Percentiles rank a stretch among this genome's conserved stretches.
Conservation (phyloP, 1,140 invertebrate genomes). For the Teleopsis dalmanni region DNA sequence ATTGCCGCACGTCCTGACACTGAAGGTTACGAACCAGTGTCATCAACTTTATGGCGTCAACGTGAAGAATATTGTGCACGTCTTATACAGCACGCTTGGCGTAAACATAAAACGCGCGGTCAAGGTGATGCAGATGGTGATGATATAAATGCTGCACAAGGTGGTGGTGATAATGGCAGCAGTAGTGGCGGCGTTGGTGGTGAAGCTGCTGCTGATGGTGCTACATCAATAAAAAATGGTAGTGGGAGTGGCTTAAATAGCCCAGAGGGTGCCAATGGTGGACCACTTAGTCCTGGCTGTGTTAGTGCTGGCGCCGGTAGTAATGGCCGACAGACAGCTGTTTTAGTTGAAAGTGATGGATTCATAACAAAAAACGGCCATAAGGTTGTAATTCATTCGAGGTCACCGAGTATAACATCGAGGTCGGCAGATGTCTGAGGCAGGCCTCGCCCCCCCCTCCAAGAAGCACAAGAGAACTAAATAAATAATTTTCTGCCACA, state of each 20-base stretch:
- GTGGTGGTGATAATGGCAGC: constrained; percentile 34
- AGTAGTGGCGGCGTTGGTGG: constrained; percentile 21
- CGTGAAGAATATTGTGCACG: constrained; percentile 92
- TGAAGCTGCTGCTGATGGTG: constrained; percentile 10
- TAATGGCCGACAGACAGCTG: constrained; percentile 61
- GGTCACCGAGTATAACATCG: constrained; percentile 72
- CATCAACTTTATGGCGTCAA: constrained; percentile 88
- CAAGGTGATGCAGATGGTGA: constrained; percentile 21
- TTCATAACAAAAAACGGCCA: constrained; percentile 75
- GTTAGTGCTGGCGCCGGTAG: constrained; percentile 17
- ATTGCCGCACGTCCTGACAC: constrained; percentile 71
- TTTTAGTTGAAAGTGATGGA: constrained; percentile 73
- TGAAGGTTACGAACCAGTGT: constrained; percentile 84
- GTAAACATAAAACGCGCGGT: constrained; percentile 67
- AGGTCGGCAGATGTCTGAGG: constrained; percentile 73
- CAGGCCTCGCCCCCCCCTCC: constrained; percentile 53
- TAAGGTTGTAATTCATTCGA: constrained; percentile 80
- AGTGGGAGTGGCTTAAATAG: constrained; percentile 32
- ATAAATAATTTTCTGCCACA: constrained; percentile 16
- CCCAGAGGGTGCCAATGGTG: constrained; percentile 18
- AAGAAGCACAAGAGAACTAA: constrained; percentile 45
- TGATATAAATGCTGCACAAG: background rate
- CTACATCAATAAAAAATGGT: constrained; percentile 11
- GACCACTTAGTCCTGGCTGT: constrained; percentile 23
- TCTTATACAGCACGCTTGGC: constrained; percentile 91